Conservation (phyloP, 2,113 vertebrate genomes). For the Scophthalmus maximus region DNA sequence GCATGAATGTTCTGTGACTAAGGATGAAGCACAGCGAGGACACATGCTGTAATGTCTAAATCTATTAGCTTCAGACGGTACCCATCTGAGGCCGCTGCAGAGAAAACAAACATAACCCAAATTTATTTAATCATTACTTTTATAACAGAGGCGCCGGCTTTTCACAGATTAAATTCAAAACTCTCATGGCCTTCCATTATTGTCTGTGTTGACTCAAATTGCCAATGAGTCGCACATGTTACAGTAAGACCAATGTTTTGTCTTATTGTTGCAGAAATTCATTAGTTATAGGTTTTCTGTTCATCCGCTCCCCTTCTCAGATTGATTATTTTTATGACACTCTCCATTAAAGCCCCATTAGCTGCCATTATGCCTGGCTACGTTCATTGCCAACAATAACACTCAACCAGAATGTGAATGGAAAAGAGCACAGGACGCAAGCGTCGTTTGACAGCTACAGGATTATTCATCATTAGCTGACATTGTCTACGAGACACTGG, state of each 20-base stretch:
- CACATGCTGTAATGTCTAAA: constrained; percentile 2
- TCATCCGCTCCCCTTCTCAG: constrained; percentile 49
- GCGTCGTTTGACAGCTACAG: constrained; percentile 64
- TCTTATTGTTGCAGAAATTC: constrained; percentile 60
- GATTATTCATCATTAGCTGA: constrained; percentile 74
- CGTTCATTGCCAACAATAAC: constrained; percentile 74
- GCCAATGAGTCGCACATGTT: constrained; percentile 35
- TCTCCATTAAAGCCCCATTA: constrained; percentile 79
- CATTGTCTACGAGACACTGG: constrained; percentile 66
- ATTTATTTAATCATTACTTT: constrained; percentile 34
- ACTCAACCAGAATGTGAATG: constrained; percentile 49
- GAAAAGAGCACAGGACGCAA: constrained; percentile 48
- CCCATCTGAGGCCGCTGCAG: constrained; percentile 2
- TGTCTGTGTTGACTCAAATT: constrained; percentile 35
- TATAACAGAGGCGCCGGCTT: constrained; percentile 28
- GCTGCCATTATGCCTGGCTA: constrained; percentile 67
- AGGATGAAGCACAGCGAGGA: constrained; percentile 29
- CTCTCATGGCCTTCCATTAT: constrained; percentile 29
- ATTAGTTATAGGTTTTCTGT: constrained; percentile 58
- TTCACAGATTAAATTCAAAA: constrained; percentile 51
- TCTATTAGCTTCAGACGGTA: constrained; percentile 16
- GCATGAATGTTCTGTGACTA: constrained; percentile 24
- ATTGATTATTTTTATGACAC: constrained; percentile 74
- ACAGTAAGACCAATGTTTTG: constrained; percentile 56
- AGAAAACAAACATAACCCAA: constrained; percentile 24